Base-by-base conservation (phyloP, 2,113 vertebrate species). In the Albula glossodonta region DNA sequence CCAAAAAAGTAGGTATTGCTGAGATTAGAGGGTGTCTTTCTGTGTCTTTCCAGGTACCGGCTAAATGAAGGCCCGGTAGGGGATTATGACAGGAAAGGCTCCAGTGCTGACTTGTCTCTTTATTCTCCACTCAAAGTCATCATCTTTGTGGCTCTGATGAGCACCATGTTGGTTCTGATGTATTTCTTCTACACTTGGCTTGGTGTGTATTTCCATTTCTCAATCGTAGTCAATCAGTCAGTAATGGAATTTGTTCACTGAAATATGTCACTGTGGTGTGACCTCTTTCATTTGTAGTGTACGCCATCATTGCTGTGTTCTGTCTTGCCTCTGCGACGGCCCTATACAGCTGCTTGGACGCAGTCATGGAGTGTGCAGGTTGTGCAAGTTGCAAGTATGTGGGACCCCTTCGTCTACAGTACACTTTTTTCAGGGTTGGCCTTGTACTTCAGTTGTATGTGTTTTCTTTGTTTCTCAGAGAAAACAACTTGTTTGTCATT, bases 181-280 rank as follows among this genome's bases (percentile, higher is more conserved):
- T 99, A 99, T 93, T 99, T 94, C 92, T 99, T 99, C 96, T 99
- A 98, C 93, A 96, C 89, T 41, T 93, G 96, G 92, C 92, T 99
- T 2, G 97, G 98, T 99, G 93, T 97, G 97, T 83, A 50, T 74
- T 77, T 51, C 86, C 56, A 31, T 19, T 10, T 1, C 12, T 25
- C 22, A 5, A 4, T 5, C 17, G 22, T 41, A 41, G 25, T 84
- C 85, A n/a, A 9, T 74, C 70, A 74, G 70, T 31, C 9, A 31
- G 25, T 9, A 83, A 3, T 57, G 19, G 1, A 22, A 12, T 19
- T 53, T 66, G 78, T 1, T 51, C 4, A 83, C 31, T 8, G 22
- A 31, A 25, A 74, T 10, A 31, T 25, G 52, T 49, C 22, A 74
- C n/a, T 13, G 70, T 74, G 70, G 5, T 74, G 5, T 31, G 25